These are phyloP conservation scores for Petrocephalus zakoni DNA, from an alignment of 2,113 vertebrate species.

Conservation along the genomic window DNA sequence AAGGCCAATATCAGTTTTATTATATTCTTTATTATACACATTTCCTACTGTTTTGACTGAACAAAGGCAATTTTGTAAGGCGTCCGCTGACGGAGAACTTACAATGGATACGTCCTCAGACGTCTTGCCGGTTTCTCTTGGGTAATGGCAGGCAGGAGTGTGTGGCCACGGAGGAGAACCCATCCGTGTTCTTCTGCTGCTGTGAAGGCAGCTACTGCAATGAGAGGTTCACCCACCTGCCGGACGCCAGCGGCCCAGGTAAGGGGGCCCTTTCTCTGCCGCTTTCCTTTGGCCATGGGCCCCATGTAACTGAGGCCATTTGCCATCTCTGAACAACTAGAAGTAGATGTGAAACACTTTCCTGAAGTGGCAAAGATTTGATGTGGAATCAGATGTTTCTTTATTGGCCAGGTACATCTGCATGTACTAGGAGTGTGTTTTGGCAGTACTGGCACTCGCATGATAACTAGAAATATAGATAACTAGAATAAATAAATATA, in stretches of 20 bases:
- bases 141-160: conserved; percentile 80
- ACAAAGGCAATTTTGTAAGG: not conserved
- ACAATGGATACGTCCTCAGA: not conserved
- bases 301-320: not conserved
- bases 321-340: not conserved
- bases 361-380: not conserved
- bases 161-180: conserved; percentile 92
- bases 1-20: not conserved
- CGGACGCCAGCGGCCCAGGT: conserved; percentile 71
- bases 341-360: not conserved
- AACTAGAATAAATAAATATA: not conserved
- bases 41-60: not conserved
- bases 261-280: not conserved
- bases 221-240: conserved; percentile 89
- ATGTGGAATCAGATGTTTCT: not conserved
- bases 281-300: not conserved
- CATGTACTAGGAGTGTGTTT: not conserved
- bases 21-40: not conserved
- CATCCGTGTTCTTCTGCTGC: conserved; percentile 99
- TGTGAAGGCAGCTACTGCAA: conserved; percentile 98
- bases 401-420: not conserved
- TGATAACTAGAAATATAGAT: not conserved
- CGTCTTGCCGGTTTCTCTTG: not conserved
- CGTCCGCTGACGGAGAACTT: not conserved
- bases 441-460: not conserved